phyloP scores from a whole-genome alignment of 2,113 vertebrate genomes.

The Coreoperca whiteheadi region DNA sequence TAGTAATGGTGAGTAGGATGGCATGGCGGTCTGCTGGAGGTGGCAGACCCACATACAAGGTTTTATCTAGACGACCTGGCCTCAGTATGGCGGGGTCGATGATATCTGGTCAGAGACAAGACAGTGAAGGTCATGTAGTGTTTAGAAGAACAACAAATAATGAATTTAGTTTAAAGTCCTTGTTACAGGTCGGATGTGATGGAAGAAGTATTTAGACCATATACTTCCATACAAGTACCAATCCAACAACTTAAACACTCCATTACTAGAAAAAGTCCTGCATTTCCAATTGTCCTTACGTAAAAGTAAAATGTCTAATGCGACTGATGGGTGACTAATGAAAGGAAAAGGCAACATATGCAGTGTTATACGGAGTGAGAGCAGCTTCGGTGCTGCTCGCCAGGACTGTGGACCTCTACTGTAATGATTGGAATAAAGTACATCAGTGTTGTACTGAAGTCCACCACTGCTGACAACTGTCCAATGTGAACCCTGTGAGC shows the following conservation, averaged over 20 bases:
- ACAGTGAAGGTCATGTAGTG: neutral
- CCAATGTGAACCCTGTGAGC: too few relatives aligned
- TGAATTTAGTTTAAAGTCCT: neutral
- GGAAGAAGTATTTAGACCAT: neutral
- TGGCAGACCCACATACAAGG: conserved; percentile 94
- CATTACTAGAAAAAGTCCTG: too few relatives aligned
- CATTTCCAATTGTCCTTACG: neutral
- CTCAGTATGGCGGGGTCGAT: conserved; percentile 95
- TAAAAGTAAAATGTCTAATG: too few relatives aligned
- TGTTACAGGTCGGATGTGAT: neutral
- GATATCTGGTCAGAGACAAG: conserved; percentile 85
- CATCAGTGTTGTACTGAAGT: neutral
- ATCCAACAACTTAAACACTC: neutral
- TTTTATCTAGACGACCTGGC: conserved; percentile 95
- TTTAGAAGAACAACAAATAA: neutral
- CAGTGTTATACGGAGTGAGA: too few relatives aligned
- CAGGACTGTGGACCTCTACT: too few relatives aligned
- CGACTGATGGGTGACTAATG: too few relatives aligned
- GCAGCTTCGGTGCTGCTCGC: too few relatives aligned
- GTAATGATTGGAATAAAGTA: too few relatives aligned
- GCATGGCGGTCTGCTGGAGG: conserved; percentile 90
- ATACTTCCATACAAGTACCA: neutral
- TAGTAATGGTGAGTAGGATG: conserved; percentile 94
- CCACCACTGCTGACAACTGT: neutral
- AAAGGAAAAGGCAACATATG: too few relatives aligned